Evolutionary conservation across 2,113 vertebrate species (phyloP), one percentile per base, ranked within the genome.

Genomic region (Elephantulus edwardii): DNA sequence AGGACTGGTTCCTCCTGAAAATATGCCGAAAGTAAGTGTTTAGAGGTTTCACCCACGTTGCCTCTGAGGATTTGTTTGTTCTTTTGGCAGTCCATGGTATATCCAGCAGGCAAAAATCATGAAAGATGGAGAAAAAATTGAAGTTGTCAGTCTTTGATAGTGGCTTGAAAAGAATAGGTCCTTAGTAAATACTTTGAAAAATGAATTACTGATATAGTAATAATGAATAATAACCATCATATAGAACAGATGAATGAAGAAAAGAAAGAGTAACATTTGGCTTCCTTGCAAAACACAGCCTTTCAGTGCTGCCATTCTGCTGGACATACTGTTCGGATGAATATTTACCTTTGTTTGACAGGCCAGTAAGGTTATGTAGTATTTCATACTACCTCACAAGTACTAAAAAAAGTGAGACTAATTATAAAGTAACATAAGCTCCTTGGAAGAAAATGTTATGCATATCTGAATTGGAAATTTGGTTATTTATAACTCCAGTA

Each of bases 401-500:
- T 70, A 70, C 71, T 82, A 86, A 44, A 50, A 78, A 81, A 62
- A 20, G 22, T 42, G 48, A 96, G 40, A 66, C 79, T 83, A 71
- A 76, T 87, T 92, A 81, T 72, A 71, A 92, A 93, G 77, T 35
- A 83, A 66, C 82, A 80, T 82, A 79, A 93, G 22, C 77, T 92
- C 40, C 35, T 83, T 60, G 84, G 84, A 91, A 94, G 75, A 74
- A 87, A 95, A 74, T 87, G 78, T 58, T 60, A 28, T 78, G 81
- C n/a, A 44, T 42, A 92, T 93, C 86, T 92, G 86, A 92, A 92
- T 92, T 91, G 92, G 93, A 94, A 94, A 95, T 95, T 75, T 50
- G 62, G 78, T 93, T 93, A 94, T 95, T 96, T 94, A 95, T 95
- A 95, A 92, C 75, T 92, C 28, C 48, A 79, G 94, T 93, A 74